Base-by-base conservation (phyloP, 37 sponge, comb jelly and placozoan species). In the Mnemiopsis leidyi region DNA sequence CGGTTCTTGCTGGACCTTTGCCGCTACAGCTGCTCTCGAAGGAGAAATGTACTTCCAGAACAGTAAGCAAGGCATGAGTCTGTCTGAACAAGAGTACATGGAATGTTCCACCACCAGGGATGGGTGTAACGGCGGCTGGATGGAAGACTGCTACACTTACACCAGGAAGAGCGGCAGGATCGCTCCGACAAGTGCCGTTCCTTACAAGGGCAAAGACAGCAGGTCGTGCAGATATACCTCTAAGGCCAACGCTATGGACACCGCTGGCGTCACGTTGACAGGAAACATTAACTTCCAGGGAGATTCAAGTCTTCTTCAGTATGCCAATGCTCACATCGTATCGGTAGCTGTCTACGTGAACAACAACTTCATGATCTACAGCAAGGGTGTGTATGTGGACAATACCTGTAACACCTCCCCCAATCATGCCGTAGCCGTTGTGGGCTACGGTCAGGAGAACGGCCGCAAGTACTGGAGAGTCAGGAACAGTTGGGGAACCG, bases 401-500 rank as follows among this genome's bases (percentile, higher is more conserved):
- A n/a, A 23, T 7, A 0, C 20, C 30, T 85, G 90, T 39, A 71
- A 29, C 30, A 29, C 9, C 25, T 5, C 5, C 3, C 61, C 90
- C 13, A 25, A 85, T 37, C 90, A 85, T 26, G 90, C 90, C 1
- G 90, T 85, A 21, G 48, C 90, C 25, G 39, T 85, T 2, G 90
- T 85, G 0, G 90, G 90, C 0, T 85, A 85, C 29, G 90, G 90
- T 23, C 3, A 5, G 18, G 26, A 40, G 0, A 36, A 85, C 2
- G 90, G 90, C 13, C 0, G 7, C 26, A 16, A 40, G 20, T 85
- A 39, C 90, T 85, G 90, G 90, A 40, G 25, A 23, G 48, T 85
- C 30, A 85, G 90, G 90, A 85, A 85, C 90, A 85, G 90, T 85
- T 85, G 90, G 90, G 90, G 90, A 3, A 1, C 1, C 21, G 32